Evolutionary conservation across 2,888 invertebrate species (phyloP), one percentile per base, ranked within the genome.

Genomic region (Merodon equestris): DNA sequence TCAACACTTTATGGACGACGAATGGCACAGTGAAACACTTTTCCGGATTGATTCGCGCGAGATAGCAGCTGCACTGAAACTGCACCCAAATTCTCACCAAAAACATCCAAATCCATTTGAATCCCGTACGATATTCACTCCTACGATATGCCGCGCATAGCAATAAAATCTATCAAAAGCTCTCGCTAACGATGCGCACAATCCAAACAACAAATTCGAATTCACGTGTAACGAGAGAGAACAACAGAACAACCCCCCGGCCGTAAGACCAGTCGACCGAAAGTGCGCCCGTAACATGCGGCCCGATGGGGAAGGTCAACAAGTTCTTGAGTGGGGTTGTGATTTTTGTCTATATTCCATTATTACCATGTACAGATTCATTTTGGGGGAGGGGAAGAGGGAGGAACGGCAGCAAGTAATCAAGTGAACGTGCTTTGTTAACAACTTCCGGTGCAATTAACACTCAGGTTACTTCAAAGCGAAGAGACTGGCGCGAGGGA

Each of bases 381-480:
- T 57, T 58, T 34, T 67, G 61, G 44, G 45, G 27, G 27, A 7
- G 27, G 27, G 27, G 27, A 2, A 27, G 27, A 27, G 7, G 2
- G 27, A 27, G 7, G 3, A 27, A 27, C 27, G 27, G n/a, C n/a
- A n/a, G n/a, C n/a, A 76, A 63, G 64, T 79, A 79, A 73, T 60
- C 42, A 53, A 60, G 64, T 60, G 70, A 74, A 79, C 74, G 79
- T 79, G 79, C 68, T 56, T 79, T 19, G 42, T 44, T 50, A 54
- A 54, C 74, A 74, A 68, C 74, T 79, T 79, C 79, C 79, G 79
- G 68, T 79, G 68, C 73, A 77, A 77, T 77, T 77, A 77, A 57
- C 66, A 57, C 53, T 77, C 72, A 61, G 45, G 48, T 66, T 50
- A 72, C 72, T 51, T 42, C 13, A 36, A 15, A 27, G 34, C 15